These are phyloP conservation scores for Notolabrus celidotus DNA, from an alignment of 2,797 vertebrate genomes.

Conservation along the genomic window DNA sequence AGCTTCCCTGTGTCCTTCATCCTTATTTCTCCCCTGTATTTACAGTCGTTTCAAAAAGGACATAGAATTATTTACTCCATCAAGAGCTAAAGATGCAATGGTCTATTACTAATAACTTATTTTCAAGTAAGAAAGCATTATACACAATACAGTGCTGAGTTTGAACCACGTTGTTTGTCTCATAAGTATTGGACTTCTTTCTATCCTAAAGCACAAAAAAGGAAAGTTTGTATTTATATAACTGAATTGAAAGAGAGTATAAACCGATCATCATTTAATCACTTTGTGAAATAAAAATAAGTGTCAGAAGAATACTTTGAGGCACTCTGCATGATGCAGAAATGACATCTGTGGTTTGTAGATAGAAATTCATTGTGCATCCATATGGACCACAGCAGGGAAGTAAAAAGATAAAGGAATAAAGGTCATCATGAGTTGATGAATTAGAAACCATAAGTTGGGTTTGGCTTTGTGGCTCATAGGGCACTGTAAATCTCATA, in stretches of 20 bases:
- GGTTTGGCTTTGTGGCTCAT: constrained; percentile 10
- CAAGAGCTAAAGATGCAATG: background rate
- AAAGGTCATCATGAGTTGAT: constrained; percentile 37
- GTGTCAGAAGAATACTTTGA: background rate
- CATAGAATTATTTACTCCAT: background rate
- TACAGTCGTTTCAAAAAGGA: constrained; percentile 3
- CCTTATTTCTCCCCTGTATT: background rate
- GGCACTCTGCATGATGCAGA: background rate
- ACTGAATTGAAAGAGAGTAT: background rate
- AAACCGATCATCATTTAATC: background rate
- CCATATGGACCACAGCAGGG: constrained; percentile 18
- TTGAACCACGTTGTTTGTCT: background rate
- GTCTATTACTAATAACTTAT: too few species aligned
- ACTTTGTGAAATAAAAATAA: background rate
- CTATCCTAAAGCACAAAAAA: background rate
- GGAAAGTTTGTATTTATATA: background rate
- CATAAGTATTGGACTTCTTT: too few species aligned
- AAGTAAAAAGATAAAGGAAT: constrained; percentile 6
- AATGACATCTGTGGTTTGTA: constrained; percentile 8
- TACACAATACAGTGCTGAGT: background rate
- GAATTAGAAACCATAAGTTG: constrained; percentile 2
- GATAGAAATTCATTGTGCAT: constrained; percentile 25
- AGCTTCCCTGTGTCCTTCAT: constrained; percentile 17
- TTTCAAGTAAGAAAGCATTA: background rate
- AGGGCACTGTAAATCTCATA: constrained; percentile 9